phyloP scores from a whole-genome alignment of 2,888 invertebrate genomes.

The Liodrosophila aerea region DNA sequence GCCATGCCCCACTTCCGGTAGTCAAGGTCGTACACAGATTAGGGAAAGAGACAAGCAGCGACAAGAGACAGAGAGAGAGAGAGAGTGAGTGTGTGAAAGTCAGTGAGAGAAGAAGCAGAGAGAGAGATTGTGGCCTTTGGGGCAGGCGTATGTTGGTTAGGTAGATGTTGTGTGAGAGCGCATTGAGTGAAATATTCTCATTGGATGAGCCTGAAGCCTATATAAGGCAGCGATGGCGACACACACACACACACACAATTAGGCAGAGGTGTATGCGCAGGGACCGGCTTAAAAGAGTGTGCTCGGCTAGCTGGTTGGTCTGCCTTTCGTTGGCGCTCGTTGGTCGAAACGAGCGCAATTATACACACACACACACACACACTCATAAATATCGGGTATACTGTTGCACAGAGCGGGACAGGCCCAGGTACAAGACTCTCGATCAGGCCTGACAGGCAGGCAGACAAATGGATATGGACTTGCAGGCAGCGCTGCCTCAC shows the following conservation, averaged over 20 bases:
- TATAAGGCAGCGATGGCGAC: slow-evolving; percentile 49
- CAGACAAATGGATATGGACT: slow-evolving; percentile 50
- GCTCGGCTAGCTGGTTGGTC: slow-evolving; percentile 55
- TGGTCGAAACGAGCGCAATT: slow-evolving; percentile 24
- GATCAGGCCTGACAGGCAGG: slow-evolving; percentile 44
- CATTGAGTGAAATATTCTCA: slow-evolving; percentile 57
- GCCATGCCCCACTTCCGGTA: no score
- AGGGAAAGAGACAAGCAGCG: slow-evolving; percentile 4
- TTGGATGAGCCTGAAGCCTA: slow-evolving; percentile 48
- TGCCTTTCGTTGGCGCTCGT: slow-evolving; percentile 39
- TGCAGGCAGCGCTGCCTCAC: slow-evolving; percentile 38
- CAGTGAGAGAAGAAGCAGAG: slow-evolving; percentile 3
- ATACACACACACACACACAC: slow-evolving; percentile 4
- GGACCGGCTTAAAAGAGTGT: slow-evolving; percentile 42
- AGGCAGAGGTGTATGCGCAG: slow-evolving; percentile 4
- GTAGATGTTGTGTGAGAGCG: slow-evolving; percentile 37
- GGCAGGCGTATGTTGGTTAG: slow-evolving; percentile 24
- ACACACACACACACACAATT: slow-evolving; percentile 12
- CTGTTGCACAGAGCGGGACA: slow-evolving; percentile 33
- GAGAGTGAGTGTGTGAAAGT: slow-evolving; percentile 1
- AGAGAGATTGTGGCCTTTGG: slow-evolving; percentile 11
- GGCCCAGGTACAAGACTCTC: slow-evolving; percentile 31
- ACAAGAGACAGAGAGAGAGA: slow-evolving; percentile 15
- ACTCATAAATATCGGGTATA: slow-evolving; percentile 37
- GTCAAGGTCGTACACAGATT: slow-evolving; percentile 20